Evolutionary conservation across 2,113 vertebrate genomes (phyloP).

Genomic region (Monarcha castaneiventris): DNA sequence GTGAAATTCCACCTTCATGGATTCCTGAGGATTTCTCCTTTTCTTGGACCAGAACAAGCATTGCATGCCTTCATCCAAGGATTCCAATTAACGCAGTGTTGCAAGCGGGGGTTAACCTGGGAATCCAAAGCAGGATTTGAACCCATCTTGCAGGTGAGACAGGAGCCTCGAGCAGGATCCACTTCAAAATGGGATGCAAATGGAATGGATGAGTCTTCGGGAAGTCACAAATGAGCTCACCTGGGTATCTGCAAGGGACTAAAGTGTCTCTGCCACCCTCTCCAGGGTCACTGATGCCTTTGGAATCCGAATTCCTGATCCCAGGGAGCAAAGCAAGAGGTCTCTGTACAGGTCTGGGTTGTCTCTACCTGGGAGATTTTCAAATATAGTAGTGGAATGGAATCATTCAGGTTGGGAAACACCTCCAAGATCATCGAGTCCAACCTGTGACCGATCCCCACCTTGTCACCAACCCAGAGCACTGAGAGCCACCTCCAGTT

Average conservation of each 20-base stretch:
- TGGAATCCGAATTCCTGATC: background rate
- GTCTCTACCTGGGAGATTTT: background rate
- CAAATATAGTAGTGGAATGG: background rate
- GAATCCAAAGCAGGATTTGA: background rate
- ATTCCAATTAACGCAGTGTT: background rate
- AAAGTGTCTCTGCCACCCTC: accelerated
- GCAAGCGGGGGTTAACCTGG: background rate
- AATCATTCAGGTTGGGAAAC: background rate
- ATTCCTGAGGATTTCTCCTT: background rate
- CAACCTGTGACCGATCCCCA: accelerated
- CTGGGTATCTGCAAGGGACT: background rate
- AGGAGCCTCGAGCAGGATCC: background rate
- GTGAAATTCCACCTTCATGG: background rate
- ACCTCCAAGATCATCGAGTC: accelerated
- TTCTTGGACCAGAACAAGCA: background rate
- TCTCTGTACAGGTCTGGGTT: background rate
- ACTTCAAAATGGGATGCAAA: background rate
- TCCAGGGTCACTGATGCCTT: background rate
- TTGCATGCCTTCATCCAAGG: background rate
- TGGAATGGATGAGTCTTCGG: background rate
- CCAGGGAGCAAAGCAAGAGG: background rate
- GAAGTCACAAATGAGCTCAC: background rate
- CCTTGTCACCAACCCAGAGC: background rate
- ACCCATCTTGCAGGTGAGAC: background rate
- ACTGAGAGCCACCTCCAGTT: accelerated